These are phyloP conservation scores for Drosophila borborema DNA, from an alignment of 2,888 invertebrate genomes.

Conservation along the genomic window DNA sequence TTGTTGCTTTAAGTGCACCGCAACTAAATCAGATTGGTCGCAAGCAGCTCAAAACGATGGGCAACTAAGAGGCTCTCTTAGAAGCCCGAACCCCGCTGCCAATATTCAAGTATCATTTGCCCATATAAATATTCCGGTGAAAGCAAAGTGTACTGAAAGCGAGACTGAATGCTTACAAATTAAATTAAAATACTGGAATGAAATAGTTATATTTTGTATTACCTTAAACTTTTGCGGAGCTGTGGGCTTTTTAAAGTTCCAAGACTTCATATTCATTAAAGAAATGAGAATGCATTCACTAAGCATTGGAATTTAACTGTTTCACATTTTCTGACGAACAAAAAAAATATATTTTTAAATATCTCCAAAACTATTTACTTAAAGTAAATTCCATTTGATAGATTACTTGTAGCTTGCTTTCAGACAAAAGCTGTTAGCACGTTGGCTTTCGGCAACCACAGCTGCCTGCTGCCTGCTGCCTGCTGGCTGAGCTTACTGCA, in stretches of 20 bases:
- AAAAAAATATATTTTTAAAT: background rate
- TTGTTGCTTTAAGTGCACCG: conserved; percentile 32
- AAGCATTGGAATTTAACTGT: too few relatives aligned
- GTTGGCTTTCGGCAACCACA: conserved; percentile 29
- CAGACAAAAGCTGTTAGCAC: conserved; percentile 6
- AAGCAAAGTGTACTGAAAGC: background rate
- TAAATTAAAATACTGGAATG: background rate
- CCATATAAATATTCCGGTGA: background rate
- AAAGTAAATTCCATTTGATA: conserved; percentile 17
- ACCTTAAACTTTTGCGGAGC: background rate
- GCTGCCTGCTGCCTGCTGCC: background rate
- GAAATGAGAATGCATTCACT: background rate
- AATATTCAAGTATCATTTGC: background rate
- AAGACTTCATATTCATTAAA: background rate
- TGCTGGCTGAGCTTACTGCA: conserved; percentile 8
- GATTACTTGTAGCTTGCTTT: conserved; percentile 17
- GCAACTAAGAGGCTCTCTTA: background rate
- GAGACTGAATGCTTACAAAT: background rate
- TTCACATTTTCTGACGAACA: background rate
- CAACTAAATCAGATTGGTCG: conserved; percentile 13
- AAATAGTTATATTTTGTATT: background rate
- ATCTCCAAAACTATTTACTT: background rate
- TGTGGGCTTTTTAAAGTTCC: background rate
- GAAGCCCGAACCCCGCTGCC: background rate
- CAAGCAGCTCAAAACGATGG: background rate